Evolutionary conservation across 1,140 invertebrate genomes (phyloP), one percentile per base, ranked within the genome.

Genomic region (Phymastichus coffea): DNA sequence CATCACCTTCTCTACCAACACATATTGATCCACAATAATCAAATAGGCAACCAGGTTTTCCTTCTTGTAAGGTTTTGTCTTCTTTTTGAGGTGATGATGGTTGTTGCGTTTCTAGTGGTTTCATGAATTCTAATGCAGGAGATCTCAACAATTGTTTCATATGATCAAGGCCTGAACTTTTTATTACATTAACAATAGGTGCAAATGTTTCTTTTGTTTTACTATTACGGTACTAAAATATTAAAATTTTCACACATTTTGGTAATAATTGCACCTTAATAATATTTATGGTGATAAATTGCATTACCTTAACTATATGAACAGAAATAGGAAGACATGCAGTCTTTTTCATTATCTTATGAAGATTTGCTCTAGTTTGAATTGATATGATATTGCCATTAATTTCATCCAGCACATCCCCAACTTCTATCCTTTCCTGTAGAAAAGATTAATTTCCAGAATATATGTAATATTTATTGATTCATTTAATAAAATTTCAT

Each of bases 341-440:
- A 60, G 78, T 68, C 61, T 80, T 80, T 63, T 70, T 81, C 70
- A 85, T 76, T 25, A 85, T 79, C 49, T 78, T 73, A 37, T 73
- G 72, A 17, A 86, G 69, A 41, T 79, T 79, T 28, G 82, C 80
- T 68, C 78, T 79, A 10, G 70, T 78, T 52, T 75, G 70, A 30
- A 67, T 67, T 46, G 74, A 80, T 66, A 79, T 83, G 41, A 76
- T 73, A 66, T 74, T 79, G 61, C 78, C 82, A 70, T 86, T 87
- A 63, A 87, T 77, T 63, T 85, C 84, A 70, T 86, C 85, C 17
- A 88, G 67, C n/a, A 88, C 71, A 70, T 87, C 86, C 28, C 86
- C 86, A 38, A 82, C 65, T 66, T 80, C 73, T 25, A 87, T 76
- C 67, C 84, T 83, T 54, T 80, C 80, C 86, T 88, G 64, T 28